Conservation (phyloP, 2,888 invertebrate species). For the Hirtodrosophila duncani region DNA sequence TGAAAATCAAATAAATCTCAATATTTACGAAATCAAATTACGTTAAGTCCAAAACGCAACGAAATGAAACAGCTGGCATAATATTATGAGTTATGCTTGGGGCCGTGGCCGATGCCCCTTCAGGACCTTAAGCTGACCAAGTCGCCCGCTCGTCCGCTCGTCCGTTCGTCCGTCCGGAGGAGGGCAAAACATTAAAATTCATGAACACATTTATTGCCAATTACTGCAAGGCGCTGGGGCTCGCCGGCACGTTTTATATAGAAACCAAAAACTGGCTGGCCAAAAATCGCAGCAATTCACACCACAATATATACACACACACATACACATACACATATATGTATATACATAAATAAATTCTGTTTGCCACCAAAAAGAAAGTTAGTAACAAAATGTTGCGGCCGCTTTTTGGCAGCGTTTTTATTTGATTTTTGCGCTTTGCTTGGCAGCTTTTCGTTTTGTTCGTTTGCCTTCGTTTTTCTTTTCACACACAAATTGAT, state of each 20-base stretch:
- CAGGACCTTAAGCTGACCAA: constrained; percentile 44
- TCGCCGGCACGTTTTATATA: constrained; percentile 63
- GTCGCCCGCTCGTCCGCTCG: too few relatives aligned
- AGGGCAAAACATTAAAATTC: constrained; percentile 66
- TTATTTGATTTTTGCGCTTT: constrained; percentile 27
- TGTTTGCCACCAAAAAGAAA: constrained; percentile 33
- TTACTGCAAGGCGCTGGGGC: constrained; percentile 63
- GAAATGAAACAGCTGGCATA: constrained; percentile 55
- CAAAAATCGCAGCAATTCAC: too few relatives aligned
- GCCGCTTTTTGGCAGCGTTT: constrained; percentile 12
- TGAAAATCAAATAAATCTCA: constrained; percentile 71
- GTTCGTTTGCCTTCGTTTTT: constrained; percentile 13
- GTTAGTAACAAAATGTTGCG: constrained; percentile 43
- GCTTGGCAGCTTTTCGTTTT: constrained; percentile 36
- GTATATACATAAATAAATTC: constrained; percentile 9
- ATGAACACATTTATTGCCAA: constrained; percentile 75
- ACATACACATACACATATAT: not conserved
- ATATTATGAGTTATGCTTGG: constrained; percentile 63
- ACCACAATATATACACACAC: constrained; percentile 2
- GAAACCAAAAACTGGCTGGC: constrained; percentile 25
- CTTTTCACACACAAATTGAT: constrained; percentile 62
- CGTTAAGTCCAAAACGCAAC: constrained; percentile 49
- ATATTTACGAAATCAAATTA: constrained; percentile 67
- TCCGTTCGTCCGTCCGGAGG: too few relatives aligned
- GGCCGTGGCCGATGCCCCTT: not conserved